Base-by-base conservation (phyloP, 2,113 vertebrate species). In the Grantiella picta region DNA sequence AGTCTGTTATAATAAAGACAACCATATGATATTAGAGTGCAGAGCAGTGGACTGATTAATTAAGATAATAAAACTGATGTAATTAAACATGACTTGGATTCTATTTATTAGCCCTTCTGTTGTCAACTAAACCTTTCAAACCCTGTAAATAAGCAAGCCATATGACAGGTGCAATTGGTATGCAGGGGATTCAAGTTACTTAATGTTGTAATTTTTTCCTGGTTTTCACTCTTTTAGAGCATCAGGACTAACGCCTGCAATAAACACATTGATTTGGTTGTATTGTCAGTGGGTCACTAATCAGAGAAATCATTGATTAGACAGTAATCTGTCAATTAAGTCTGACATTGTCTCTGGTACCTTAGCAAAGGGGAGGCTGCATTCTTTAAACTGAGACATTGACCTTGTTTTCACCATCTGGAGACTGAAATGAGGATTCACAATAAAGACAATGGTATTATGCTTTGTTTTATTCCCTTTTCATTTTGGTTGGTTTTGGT, bases 301-400 rank as follows among this genome's bases (percentile, higher is more conserved):
- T 96, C 92, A 95, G 79, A 95, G 93, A 69, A 86, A 77, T 75
- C 78, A 96, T 92, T 96, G 96, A 97, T 96, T 96, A 94, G 89
- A 75, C 78, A 85, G 82, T 89, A 93, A 95, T 91, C 89, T 92
- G 87, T 82, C 95, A 96, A 97, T 96, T 95, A 95, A 89, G 87
- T 35, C 83, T 88, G 91, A 92, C 81, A 66, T 68, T 69, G 66
- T 87, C 84, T 95, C 89, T 3, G 3, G 64, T 80, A 72, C n/a
- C 50, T 90, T 89, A 53, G 54, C 68, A 90, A 29, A 53, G 69
- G 19, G 38, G 36, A n/a, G 44, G 23, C 44, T 93, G 65, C 59
- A 80, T 91, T 85, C 92, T 81, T 89, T 78, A 71, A 78, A 85
- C 64, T 81, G 50, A 86, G 90, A 65, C 65, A 60, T 29, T 86